These are phyloP conservation scores for Nemopilema nomurai DNA, from an alignment of 30 jellyfish, hydroid and myxozoan genomes.

Conservation along the genomic window DNA sequence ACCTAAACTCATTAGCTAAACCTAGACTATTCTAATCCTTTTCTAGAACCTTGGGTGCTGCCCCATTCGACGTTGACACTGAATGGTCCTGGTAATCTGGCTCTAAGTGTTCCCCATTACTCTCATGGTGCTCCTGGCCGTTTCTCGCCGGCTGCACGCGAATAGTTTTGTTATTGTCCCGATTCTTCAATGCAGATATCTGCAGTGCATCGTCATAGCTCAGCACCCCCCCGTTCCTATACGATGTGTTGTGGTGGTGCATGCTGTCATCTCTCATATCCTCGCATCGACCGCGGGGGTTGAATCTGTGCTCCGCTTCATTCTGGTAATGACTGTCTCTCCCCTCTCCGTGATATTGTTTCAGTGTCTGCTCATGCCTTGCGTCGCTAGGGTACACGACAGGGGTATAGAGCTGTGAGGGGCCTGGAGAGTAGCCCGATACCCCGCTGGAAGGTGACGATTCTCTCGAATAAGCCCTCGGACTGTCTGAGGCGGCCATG, in stretches of 20 bases:
- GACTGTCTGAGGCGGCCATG: conserved; percentile 41
- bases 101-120: conserved; percentile 19
- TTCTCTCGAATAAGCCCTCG: conserved; percentile 51
- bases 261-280: conserved; percentile 26
- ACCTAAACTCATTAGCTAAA: background rate
- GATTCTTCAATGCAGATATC: conserved; percentile 30
- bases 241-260: conserved; percentile 2
- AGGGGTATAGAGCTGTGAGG: conserved; percentile 52
- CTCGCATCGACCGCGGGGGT: conserved; percentile 29
- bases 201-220: conserved; percentile 59
- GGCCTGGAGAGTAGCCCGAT: conserved; percentile 70
- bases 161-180: conserved; percentile 21
- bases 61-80: conserved; percentile 43
- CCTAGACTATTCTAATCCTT: background rate
- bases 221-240: conserved; percentile 34
- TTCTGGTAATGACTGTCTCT: conserved; percentile 18
- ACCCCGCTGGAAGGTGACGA: conserved; percentile 52
- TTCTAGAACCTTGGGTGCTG: background rate
- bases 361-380: conserved; percentile 16
- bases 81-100: conserved; percentile 43
- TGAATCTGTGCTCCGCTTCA: conserved; percentile 19
- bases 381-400: conserved; percentile 70
- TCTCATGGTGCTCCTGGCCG: conserved; percentile 15
- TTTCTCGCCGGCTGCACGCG: conserved; percentile 6
- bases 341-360: conserved; percentile 12